Base-by-base conservation (phyloP, 2,113 vertebrate species). In the Leiothrix lutea region DNA sequence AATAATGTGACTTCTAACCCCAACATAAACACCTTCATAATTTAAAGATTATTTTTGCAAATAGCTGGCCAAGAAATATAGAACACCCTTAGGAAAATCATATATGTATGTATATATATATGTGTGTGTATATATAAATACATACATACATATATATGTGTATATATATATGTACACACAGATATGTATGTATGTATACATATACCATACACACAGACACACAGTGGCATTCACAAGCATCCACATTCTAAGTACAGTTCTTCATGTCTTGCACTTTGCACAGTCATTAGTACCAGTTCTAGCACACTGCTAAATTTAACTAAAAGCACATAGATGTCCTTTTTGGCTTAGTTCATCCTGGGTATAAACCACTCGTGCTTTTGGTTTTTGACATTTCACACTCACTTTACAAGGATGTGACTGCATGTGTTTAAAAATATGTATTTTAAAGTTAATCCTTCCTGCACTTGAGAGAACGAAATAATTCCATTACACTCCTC, bases 91-190 rank as follows among this genome's bases (percentile, higher is more conserved):
- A 81, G 36, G 8, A 54, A 74, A 65, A 58, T 15, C 14, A 40
- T 21, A 15, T 26, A 11, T 14, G 3, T 42, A 6, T 56, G 6
- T 36, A 21, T 24, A 5, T 33, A 26, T 24, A 5, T 33, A 5
- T 54, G 1, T 19, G 21, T 9, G 5, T 10, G 4, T 24, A 0
- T 3, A 25, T 6, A 45, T 1, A 47, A 1, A 38, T 1, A 53
- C 1, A 61, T 7, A 60, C 0, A 45, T 29, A 58, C 2, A 40
- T 36, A 15, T 56, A 47, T 3, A 40, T 4, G 31, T 2, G 35
- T 8, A 47, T 2, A 56, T 10, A 42, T 2, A 6, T 2, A 48
- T 6, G 36, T 38, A 38, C 36, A 38, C 10, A 38, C 36, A 38
- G 36, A 38, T 38, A 38, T 38, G 36, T 38, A 38, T 38, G 36